Evolutionary conservation across 2,888 invertebrate genomes (phyloP).

Genomic region (Noctuana brunneofusca): DNA sequence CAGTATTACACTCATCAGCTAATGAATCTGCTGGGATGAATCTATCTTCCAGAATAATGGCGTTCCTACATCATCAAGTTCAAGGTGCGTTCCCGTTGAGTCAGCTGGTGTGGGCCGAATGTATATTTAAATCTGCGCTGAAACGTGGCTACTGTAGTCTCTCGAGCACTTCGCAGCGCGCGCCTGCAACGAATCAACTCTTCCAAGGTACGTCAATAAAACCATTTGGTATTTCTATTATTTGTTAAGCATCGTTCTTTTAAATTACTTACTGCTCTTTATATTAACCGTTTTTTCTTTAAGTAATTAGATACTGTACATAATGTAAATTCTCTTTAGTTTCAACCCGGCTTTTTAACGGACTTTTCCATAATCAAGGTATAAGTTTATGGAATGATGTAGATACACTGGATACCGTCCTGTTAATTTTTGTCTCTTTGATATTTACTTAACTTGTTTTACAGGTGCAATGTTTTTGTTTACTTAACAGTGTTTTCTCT

Average conservation of each 20-base stretch:
- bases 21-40: constrained; percentile 4
- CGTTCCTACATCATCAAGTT: constrained; percentile 61
- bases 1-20: background rate
- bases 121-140: constrained; percentile 76
- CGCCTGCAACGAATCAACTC: constrained; percentile 75
- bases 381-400: no score
- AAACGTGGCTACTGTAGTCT: constrained; percentile 58
- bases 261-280: background rate
- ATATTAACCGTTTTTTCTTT: no score
- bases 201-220: constrained; percentile 44
- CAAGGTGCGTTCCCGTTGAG: constrained; percentile 73
- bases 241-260: background rate
- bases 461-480: no score
- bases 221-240: background rate
- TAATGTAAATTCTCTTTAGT: no score
- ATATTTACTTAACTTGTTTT: no score
- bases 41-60: constrained; percentile 39
- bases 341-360: no score
- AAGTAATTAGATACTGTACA: no score
- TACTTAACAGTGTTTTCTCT: no score
- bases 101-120: constrained; percentile 73
- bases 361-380: no score
- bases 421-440: no score
- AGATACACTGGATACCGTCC: no score
- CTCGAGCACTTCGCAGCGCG: constrained; percentile 70